Percentiles rank a stretch among this genome's conserved stretches.
Conservation (phyloP, 1,140 invertebrate genomes). For the Drosophila neocordata region DNA sequence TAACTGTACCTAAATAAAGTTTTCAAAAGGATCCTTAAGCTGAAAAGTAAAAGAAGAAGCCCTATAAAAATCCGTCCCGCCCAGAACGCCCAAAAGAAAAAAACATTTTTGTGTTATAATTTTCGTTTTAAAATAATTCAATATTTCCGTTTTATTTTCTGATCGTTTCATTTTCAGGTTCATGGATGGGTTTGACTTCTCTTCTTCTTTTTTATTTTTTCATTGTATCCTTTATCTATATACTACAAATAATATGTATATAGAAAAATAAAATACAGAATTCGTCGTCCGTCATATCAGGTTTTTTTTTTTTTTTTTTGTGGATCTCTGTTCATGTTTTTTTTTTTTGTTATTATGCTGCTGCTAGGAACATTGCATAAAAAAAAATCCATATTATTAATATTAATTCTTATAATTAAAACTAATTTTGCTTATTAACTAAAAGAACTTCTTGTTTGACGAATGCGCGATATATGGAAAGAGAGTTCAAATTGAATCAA, state of each 20-base stretch:
- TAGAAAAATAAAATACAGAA: slow-evolving; percentile 61
- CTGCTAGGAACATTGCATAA: slow-evolving; percentile 4
- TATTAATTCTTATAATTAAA: not conserved
- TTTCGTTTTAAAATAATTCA: slow-evolving; percentile 26
- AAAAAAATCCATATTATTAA: not conserved
- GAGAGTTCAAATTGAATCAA: not conserved
- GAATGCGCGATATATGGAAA: not conserved
- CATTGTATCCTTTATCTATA: not conserved
- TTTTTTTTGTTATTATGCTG: not conserved
- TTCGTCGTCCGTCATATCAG: no score
- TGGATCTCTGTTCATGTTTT: not conserved
- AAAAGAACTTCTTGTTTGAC: not conserved
- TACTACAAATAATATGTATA: slow-evolving; percentile 3
- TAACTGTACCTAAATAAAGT: no score
- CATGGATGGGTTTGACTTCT: not conserved
- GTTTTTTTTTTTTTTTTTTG: not conserved
- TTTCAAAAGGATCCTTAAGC: no score
- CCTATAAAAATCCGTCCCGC: no score
- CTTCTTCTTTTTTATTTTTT: slow-evolving; percentile 15
- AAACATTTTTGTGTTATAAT: no score
- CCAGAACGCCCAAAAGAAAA: no score
- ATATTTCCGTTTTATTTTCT: slow-evolving; percentile 21
- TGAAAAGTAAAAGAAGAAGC: no score
- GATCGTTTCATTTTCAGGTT: not conserved
- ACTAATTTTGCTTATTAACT: not conserved